Conservation (phyloP, 2,888 invertebrate species). For the Drosophila neotestacea region DNA sequence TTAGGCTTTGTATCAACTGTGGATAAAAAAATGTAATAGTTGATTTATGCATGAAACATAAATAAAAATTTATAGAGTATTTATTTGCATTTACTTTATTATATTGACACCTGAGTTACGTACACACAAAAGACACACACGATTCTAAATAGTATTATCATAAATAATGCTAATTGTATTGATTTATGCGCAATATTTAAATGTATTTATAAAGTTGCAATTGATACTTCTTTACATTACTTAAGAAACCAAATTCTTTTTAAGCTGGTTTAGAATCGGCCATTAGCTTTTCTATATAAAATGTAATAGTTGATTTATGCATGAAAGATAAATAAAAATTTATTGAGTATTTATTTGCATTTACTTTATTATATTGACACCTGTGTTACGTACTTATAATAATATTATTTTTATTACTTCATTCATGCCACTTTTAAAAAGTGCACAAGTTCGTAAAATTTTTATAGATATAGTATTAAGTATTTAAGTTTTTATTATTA, state of each 20-base stretch:
- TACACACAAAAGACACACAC: not conserved
- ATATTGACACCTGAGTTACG: not conserved
- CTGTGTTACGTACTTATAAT: not conserved
- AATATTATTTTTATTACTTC: not conserved
- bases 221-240: not conserved
- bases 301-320: slow-evolving; percentile 28
- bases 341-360: slow-evolving; percentile 8
- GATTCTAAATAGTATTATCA: slow-evolving; percentile 1
- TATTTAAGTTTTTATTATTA: not conserved
- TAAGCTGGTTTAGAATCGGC: slow-evolving; percentile 32
- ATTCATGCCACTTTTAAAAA: not conserved
- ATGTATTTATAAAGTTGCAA: not conserved
- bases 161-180: not conserved
- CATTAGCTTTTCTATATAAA: slow-evolving; percentile 35
- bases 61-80: slow-evolving; percentile 13
- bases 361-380: slow-evolving; percentile 4
- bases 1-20: slow-evolving; percentile 27
- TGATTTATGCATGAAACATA: slow-evolving; percentile 19
- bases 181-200: not conserved
- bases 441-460: too few relatives aligned
- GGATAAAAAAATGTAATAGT: slow-evolving; percentile 28
- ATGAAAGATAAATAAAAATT: slow-evolving; percentile 18
- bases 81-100: slow-evolving; percentile 10
- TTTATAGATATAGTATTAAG: too few relatives aligned
- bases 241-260: slow-evolving; percentile 43